phyloP scores from a whole-genome alignment of 1,140 invertebrate species.

The Drosophila oshimai region DNA sequence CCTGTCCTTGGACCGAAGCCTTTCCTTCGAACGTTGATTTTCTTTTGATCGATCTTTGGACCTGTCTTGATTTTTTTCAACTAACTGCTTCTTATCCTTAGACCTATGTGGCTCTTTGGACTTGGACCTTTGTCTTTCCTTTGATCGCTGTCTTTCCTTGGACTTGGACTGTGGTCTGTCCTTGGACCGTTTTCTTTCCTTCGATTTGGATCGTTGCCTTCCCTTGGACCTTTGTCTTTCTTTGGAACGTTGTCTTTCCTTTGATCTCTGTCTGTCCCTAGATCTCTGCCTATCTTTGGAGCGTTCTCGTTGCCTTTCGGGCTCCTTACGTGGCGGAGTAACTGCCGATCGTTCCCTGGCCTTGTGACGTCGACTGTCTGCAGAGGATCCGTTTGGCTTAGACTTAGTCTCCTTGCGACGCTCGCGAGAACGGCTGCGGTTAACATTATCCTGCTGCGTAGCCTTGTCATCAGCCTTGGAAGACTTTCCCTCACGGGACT shows the following conservation, averaged over 20 bases:
- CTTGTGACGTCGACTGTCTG: constrained; percentile 28
- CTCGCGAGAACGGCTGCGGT: constrained; percentile 63
- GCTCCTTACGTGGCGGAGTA: constrained; percentile 35
- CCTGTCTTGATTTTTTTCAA: constrained; percentile 12
- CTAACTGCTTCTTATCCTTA: constrained; percentile 9
- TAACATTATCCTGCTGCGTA: constrained; percentile 46
- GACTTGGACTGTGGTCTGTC: constrained; percentile 1
- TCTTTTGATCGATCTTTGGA: constrained; percentile 30
- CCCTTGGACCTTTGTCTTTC: constrained; percentile 15
- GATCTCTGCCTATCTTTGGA: constrained; percentile 36
- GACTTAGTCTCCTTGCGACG: constrained; percentile 46
- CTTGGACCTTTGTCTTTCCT: constrained; percentile 6
- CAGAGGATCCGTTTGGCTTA: constrained; percentile 28
- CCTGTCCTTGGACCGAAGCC: constrained; percentile 13
- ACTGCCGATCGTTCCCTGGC: constrained; percentile 16
- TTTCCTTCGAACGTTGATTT: constrained; percentile 1
- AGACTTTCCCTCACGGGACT: constrained; percentile 11
- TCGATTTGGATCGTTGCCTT: not conserved
- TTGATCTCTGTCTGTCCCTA: constrained; percentile 22
- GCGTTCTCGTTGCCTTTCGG: constrained; percentile 12
- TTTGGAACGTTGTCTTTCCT: constrained; percentile 28
- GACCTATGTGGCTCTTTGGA: constrained; percentile 15
- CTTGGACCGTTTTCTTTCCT: not conserved
- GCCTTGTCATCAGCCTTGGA: constrained; percentile 15
- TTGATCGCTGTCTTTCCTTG: not conserved